phyloP scores from a whole-genome alignment of 2,888 invertebrate species.

The Leucoma salicis region DNA sequence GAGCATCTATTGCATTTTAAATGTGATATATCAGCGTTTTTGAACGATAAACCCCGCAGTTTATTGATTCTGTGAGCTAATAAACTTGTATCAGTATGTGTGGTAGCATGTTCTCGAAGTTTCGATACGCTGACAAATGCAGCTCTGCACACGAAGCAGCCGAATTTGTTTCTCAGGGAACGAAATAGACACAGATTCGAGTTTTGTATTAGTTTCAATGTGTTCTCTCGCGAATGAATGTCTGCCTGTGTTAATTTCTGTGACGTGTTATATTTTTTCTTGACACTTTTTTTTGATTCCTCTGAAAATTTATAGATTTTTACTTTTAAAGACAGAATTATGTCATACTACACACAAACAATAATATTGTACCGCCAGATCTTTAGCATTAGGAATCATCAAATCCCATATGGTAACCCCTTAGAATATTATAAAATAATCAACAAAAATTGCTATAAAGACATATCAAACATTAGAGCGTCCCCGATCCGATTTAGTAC shows the following conservation, averaged over 20 bases:
- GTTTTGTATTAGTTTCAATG: conserved; percentile 47
- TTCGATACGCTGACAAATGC: conserved; percentile 39
- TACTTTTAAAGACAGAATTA: no score
- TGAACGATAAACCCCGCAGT: conserved; percentile 39
- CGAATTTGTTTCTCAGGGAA: conserved; percentile 47
- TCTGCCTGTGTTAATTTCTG: conserved; percentile 8
- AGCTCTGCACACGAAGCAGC: conserved; percentile 47
- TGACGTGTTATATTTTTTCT: no score
- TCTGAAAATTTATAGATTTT: no score
- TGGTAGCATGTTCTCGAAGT: conserved; percentile 39
- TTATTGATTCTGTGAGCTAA: conserved; percentile 33
- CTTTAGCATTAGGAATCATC: no score
- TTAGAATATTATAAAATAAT: no score
- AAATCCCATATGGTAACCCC: no score
- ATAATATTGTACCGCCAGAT: no score
- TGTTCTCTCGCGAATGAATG: conserved; percentile 36
- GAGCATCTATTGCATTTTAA: conserved; percentile 47
- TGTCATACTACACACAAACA: no score
- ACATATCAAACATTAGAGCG: no score
- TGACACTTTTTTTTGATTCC: no score
- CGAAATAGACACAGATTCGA: conserved; percentile 56
- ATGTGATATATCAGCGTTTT: conserved; percentile 51
- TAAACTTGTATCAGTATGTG: conserved; percentile 33
- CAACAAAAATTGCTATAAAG: no score
- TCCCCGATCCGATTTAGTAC: no score